Percentiles rank a stretch among this genome's conserved stretches.
Conservation (phyloP, 2,113 vertebrate genomes). For the Erythrolamprus reginae region DNA sequence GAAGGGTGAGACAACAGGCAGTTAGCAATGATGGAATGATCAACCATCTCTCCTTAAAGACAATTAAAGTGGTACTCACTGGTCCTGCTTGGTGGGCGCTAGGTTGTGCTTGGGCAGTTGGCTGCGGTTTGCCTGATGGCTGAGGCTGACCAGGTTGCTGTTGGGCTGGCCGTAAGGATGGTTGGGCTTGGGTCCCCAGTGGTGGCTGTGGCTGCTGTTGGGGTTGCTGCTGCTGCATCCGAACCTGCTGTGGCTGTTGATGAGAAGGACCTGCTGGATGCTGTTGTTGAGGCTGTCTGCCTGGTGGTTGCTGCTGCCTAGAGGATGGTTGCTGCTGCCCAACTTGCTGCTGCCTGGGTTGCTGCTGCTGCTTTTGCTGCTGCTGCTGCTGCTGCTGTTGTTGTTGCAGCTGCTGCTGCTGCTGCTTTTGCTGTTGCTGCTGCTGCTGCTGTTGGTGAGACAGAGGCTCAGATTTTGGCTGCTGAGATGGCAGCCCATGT, state of each 20-base stretch:
- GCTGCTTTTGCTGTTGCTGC: slow-evolving; percentile 58
- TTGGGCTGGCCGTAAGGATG: slow-evolving; percentile 31
- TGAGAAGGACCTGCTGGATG: neutral
- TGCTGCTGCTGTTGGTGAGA: slow-evolving; percentile 62
- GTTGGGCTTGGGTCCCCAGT: slow-evolving; percentile 61
- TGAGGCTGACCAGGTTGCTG: slow-evolving; percentile 44
- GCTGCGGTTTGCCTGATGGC: slow-evolving; percentile 44
- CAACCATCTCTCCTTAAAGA: neutral
- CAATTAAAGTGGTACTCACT: slow-evolving; percentile 62
- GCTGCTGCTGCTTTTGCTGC: slow-evolving; percentile 59
- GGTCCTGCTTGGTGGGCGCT: slow-evolving; percentile 61
- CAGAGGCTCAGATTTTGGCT: slow-evolving; percentile 68
- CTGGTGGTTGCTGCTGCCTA: slow-evolving; percentile 47
- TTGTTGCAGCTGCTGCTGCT: slow-evolving; percentile 43
- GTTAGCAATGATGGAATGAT: neutral
- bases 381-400: slow-evolving; percentile 18
- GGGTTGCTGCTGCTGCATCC: slow-evolving; percentile 46
- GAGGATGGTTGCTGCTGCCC: slow-evolving; percentile 37
- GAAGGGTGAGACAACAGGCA: neutral
- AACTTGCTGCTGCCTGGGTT: slow-evolving; percentile 53
- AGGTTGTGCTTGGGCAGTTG: slow-evolving; percentile 60
- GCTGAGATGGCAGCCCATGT: slow-evolving; percentile 65
- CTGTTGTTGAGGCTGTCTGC: slow-evolving; percentile 46
- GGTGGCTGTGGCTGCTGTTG: slow-evolving; percentile 53
- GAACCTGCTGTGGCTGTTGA: slow-evolving; percentile 41